Conservation (phyloP, 2,797 vertebrate genomes). For the Botia almorhae region DNA sequence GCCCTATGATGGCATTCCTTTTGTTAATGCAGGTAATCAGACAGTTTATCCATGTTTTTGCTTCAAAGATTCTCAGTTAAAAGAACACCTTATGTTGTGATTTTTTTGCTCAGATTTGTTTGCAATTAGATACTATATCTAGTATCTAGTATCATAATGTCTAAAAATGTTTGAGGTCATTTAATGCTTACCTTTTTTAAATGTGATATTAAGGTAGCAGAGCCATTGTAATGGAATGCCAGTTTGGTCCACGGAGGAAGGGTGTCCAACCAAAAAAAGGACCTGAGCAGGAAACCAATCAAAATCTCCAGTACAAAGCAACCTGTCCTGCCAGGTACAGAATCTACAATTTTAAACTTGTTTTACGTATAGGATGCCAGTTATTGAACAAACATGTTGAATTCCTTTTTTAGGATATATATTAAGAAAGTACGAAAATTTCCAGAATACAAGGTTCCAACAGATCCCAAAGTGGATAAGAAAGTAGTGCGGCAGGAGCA, state of each 20-base stretch:
- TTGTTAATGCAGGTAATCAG: slow-evolving; percentile 84
- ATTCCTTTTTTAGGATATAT: slow-evolving; percentile 79
- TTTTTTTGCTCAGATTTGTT: background rate
- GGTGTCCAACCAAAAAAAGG: slow-evolving; percentile 82
- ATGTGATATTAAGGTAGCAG: slow-evolving; percentile 76
- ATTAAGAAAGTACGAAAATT: slow-evolving; percentile 89
- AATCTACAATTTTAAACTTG: background rate
- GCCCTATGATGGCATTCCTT: slow-evolving; percentile 85
- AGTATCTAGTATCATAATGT: no score
- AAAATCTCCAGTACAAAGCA: slow-evolving; percentile 79
- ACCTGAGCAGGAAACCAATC: slow-evolving; percentile 71
- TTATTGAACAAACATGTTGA: background rate
- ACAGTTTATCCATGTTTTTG: background rate
- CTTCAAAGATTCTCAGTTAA: background rate
- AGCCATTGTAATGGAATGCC: slow-evolving; percentile 88
- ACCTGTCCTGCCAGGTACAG: slow-evolving; percentile 85
- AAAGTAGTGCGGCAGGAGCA: slow-evolving; percentile 85
- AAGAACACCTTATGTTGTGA: background rate
- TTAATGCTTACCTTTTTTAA: background rate
- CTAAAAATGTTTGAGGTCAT: no score
- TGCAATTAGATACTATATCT: no score
- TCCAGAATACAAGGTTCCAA: slow-evolving; percentile 82
- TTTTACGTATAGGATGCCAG: background rate
- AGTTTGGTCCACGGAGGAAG: slow-evolving; percentile 85
- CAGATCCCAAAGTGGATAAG: slow-evolving; percentile 85